Evolutionary conservation across 2,797 vertebrate species (phyloP).

Genomic region (Rhyacichthys aspro): DNA sequence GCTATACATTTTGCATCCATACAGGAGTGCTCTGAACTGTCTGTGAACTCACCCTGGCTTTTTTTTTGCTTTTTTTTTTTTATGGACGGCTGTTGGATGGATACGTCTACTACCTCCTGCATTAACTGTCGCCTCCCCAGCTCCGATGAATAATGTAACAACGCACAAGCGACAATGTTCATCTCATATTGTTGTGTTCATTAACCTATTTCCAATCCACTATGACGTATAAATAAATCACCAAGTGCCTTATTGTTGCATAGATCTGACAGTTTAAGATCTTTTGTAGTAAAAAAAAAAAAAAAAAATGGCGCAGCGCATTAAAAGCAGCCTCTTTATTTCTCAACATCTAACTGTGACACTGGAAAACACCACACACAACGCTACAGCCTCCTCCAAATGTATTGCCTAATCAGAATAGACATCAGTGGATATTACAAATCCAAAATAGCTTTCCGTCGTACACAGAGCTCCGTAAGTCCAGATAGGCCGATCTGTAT

Average conservation of each 20-base stretch:
- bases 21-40: slow-evolving; percentile 57
- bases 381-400: slow-evolving; percentile 25
- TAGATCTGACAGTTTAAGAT: slow-evolving; percentile 48
- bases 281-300: slow-evolving; percentile 37
- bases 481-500: slow-evolving; percentile 61
- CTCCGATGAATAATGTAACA: slow-evolving; percentile 46
- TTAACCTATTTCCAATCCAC: slow-evolving; percentile 53
- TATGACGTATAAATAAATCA: slow-evolving; percentile 51
- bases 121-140: slow-evolving; percentile 27
- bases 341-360: slow-evolving; percentile 1
- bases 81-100: slow-evolving; percentile 22
- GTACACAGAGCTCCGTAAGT: slow-evolving; percentile 56
- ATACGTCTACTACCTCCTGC: slow-evolving; percentile 32
- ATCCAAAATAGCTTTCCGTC: slow-evolving; percentile 68
- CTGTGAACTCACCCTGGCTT: slow-evolving; percentile 51
- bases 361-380: slow-evolving; percentile 25
- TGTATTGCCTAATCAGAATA: slow-evolving; percentile 65
- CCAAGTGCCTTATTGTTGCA: slow-evolving; percentile 64
- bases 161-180: slow-evolving; percentile 25
- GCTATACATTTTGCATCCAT: slow-evolving; percentile 46
- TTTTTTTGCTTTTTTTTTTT: no score
- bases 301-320: slow-evolving; percentile 13
- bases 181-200: slow-evolving; percentile 49
- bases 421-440: slow-evolving; percentile 70
- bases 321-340: slow-evolving; percentile 18